Conservation (phyloP, 2,113 vertebrate species). For the Rafetus swinhoei region DNA sequence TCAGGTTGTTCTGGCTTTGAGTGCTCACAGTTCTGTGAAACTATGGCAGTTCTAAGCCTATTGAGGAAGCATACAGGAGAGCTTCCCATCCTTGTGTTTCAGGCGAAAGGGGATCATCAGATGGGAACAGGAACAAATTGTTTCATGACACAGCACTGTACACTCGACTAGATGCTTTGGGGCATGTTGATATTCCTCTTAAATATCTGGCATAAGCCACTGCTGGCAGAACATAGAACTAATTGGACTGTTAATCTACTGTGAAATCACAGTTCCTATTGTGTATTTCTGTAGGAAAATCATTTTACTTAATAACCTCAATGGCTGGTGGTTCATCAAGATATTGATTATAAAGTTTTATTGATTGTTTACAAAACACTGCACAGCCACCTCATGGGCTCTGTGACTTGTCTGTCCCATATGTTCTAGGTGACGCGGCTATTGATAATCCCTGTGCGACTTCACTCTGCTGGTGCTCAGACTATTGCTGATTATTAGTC, state of each 20-base stretch:
- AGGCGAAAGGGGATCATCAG: background rate
- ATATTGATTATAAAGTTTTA: slow-evolving; percentile 81
- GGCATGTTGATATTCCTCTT: background rate
- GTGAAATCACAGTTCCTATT: background rate
- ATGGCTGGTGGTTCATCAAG: slow-evolving; percentile 62
- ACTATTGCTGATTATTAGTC: slow-evolving; percentile 69
- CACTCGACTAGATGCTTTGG: background rate
- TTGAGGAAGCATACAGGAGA: background rate
- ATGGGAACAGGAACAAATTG: background rate
- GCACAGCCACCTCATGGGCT: slow-evolving; percentile 58
- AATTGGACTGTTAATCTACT: slow-evolving; percentile 2
- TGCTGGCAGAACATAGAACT: slow-evolving; percentile 14
- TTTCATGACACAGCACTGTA: background rate
- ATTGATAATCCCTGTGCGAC: slow-evolving; percentile 70
- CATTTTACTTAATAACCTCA: slow-evolving; percentile 50
- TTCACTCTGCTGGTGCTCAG: slow-evolving; percentile 32
- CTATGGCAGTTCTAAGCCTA: background rate
- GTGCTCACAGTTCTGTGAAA: background rate
- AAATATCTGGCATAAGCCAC: background rate
- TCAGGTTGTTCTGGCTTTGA: background rate
- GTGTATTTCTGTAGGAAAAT: slow-evolving; percentile 37
- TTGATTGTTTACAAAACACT: slow-evolving; percentile 76
- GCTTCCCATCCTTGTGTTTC: background rate
- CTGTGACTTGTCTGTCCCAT: slow-evolving; percentile 69
- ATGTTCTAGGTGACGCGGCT: slow-evolving; percentile 72